Evolutionary conservation across 2,888 invertebrate species (phyloP), one percentile per base, ranked within the genome.

Genomic region (Ophion slaviceki): DNA sequence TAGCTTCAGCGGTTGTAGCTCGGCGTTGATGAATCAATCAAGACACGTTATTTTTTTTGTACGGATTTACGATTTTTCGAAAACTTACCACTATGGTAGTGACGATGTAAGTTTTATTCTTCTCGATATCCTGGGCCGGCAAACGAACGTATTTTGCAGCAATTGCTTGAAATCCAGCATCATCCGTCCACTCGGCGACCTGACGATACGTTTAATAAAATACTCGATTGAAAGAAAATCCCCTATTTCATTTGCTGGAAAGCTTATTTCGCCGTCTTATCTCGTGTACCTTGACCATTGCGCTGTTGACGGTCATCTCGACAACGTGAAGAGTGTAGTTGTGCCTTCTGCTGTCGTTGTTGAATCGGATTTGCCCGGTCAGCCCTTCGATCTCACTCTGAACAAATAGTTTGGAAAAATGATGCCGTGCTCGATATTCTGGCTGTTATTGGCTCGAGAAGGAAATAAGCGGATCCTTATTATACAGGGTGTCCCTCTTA

Each of bases 231-330:
- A 7, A 45, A 67, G n/a, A 70, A 57, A 64, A 53, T 17, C 24
- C 28, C 40, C 32, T 4, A 59, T 36, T 62, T 64, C 45, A 59
- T 71, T 79, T 70, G 17, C 59, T 59, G 28, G 61, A 11, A 11
- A 70, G 36, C 74, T 75, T 20, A n/a, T 3, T 53, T 72, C 17
- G 8, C 8, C 4, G 32, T 47, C 7, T 81, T 61, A 66, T 75
- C 53, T 70, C 40, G 89, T 93, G 93, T 92, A 96, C 97, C 95
- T 98, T 98, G 24, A 98, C 96, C 97, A 98, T 97, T 45, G 98
- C 97, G 92, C 98, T 98, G 92, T 98, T 98, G 81, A 98, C 97
- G 5, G 98, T 98, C 97, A 99, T 98, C 94, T 98, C 97, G 75
- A 99, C 97, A 85, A 98, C 97, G 93, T 98, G 97, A 87, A 98